These are phyloP conservation scores for Drosophila ogumai DNA, from an alignment of 1,140 invertebrate species.

Conservation along the genomic window DNA sequence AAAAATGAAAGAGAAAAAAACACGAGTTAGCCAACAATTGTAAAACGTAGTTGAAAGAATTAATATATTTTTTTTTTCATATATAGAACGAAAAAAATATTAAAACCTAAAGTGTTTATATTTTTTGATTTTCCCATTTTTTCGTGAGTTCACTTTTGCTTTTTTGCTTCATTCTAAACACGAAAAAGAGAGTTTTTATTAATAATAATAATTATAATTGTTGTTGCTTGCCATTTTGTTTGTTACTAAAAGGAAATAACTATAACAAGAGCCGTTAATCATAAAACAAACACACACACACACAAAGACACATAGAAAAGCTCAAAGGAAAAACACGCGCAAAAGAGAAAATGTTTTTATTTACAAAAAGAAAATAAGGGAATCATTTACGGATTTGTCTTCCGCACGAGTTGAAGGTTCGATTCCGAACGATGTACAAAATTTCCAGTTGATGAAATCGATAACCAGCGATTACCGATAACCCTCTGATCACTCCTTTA, in stretches of 20 bases:
- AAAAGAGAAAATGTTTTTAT: constrained; percentile 38
- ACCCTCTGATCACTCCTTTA: not conserved
- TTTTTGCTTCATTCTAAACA: constrained; percentile 8
- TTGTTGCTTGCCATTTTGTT: constrained; percentile 60
- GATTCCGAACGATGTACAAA: constrained; percentile 44
- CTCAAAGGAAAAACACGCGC: constrained; percentile 46
- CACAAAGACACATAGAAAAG: constrained; percentile 30
- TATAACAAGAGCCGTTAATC: constrained; percentile 51
- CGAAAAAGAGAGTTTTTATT: constrained; percentile 18
- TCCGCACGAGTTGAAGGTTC: constrained; percentile 42
- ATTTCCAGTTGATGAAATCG: constrained; percentile 37
- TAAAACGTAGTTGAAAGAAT: constrained; percentile 56
- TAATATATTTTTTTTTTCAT: constrained; percentile 24
- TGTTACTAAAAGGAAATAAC: constrained; percentile 36
- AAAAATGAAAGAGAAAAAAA: constrained; percentile 7
- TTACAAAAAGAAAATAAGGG: not conserved
- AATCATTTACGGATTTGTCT: constrained; percentile 45
- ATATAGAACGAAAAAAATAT: constrained; percentile 8
- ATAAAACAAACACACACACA: constrained; percentile 31
- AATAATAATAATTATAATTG: constrained; percentile 31
- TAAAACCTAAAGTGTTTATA: constrained; percentile 1
- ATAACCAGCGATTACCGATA: constrained; percentile 22
- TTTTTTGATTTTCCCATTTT: not conserved
- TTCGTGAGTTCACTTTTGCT: constrained; percentile 13
- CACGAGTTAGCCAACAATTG: constrained; percentile 56